Percentiles rank a stretch among this genome's conserved stretches.
Evolutionary conservation across 2,113 vertebrate genomes (phyloP).

Genomic region (Takifugu flavidus): DNA sequence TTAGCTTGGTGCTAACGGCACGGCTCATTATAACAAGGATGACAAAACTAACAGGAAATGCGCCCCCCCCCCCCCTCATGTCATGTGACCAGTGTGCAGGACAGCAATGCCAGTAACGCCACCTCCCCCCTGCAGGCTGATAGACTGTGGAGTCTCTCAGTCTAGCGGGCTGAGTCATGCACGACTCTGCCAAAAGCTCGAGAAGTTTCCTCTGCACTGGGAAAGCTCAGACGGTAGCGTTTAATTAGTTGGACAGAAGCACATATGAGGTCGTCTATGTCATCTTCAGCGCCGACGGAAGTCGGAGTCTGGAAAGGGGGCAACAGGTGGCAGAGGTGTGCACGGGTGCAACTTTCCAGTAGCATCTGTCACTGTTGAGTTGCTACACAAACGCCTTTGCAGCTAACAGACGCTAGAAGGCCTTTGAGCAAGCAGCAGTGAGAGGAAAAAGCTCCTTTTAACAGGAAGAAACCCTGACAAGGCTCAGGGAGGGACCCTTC

Average conservation of each 20-base stretch:
- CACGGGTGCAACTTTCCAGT: too few species aligned
- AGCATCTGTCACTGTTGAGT: too few species aligned
- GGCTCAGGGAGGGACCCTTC: too few species aligned
- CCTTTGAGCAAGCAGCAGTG: too few species aligned
- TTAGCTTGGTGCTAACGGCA: too few species aligned
- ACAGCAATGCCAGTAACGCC: slow-evolving; percentile 13
- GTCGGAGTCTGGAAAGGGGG: not conserved
- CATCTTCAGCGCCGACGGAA: slow-evolving; percentile 23
- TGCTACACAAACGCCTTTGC: too few species aligned
- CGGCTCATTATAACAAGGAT: too few species aligned
- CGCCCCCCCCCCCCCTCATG: too few species aligned
- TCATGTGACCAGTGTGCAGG: not conserved
- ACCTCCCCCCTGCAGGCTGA: slow-evolving; percentile 26
- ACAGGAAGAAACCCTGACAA: too few species aligned
- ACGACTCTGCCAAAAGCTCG: slow-evolving; percentile 30
- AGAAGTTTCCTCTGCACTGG: slow-evolving; percentile 26
- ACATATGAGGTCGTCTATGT: slow-evolving; percentile 1
- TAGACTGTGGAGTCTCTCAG: slow-evolving; percentile 42
- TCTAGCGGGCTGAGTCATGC: slow-evolving; percentile 49
- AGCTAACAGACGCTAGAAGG: too few species aligned
- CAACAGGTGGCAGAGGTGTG: not conserved
- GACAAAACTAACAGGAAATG: too few species aligned
- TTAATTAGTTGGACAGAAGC: slow-evolving; percentile 38
- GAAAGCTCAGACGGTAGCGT: slow-evolving; percentile 13
- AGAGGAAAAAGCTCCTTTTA: too few species aligned